Evolutionary conservation across 2,113 vertebrate species (phyloP), one percentile per base, ranked within the genome.

Genomic region (Pseudorasbora parva): DNA sequence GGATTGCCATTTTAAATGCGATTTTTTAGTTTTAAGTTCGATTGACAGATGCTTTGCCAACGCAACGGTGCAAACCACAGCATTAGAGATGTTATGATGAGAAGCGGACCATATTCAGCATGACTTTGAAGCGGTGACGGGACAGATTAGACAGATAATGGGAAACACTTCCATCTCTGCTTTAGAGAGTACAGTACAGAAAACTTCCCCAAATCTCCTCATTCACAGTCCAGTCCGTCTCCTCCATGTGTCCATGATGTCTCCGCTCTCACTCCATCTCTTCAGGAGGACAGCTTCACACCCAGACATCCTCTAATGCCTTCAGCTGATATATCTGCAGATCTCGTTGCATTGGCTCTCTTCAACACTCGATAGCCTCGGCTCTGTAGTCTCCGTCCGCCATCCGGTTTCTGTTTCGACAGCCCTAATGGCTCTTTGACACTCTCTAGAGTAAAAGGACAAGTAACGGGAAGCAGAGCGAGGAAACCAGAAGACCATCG

Each of bases 361-460:
- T 6, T 71, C 37, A 49, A 49, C 69, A 73, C 69, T 43, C 2
- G n/a, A 49, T 49, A 73, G 69, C 69, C n/a, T 43, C 1, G 14
- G 41, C 21, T 41, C 21, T 23, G 41, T 23, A 14, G 19, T 3
- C 41, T 72, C 41, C 41, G 4, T 72, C 68, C 7, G 68, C 5
- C 69, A 47, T 72, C 69, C 69, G 43, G 69, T 8, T 43, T 72
- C 69, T 72, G 37, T 72, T 47, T 72, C 69, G 11, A 72, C 69
- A 72, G 21, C 68, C 43, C 60, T 64, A 11, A 30, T 64, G 23
- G 11, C 60, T 30, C 60, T 60, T 25, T 60, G 59, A 60, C 59
- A n/a, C 66, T 45, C 37, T 43, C 68, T 71, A 8, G 66, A 12
- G 66, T 21, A 43, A 41, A 68, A 41, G 21, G 68, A 25, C 41